A percentile compares a stretch with the other conserved stretches of the same genome.
These are phyloP conservation scores for Luperina testacea DNA, from an alignment of 2,888 invertebrate genomes.

Conservation along the genomic window DNA sequence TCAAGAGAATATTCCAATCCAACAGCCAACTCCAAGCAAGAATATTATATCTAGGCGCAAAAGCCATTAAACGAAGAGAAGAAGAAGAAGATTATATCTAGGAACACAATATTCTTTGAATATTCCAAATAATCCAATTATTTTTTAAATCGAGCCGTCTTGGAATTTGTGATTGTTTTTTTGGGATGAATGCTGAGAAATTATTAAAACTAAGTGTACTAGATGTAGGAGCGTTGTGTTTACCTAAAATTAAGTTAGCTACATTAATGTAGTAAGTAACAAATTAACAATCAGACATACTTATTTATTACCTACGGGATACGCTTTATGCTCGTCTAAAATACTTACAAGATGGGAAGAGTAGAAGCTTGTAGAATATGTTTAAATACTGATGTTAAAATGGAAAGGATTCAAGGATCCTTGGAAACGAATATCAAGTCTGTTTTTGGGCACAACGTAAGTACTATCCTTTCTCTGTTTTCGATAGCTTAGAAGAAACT, in stretches of 20 bases:
- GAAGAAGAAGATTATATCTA: too few species aligned
- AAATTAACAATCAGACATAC: neutral
- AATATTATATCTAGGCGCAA: too few species aligned
- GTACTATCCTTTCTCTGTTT: neutral
- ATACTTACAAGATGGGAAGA: conserved; percentile 32
- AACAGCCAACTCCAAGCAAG: too few species aligned
- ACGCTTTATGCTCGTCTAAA: neutral
- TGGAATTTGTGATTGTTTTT: neutral
- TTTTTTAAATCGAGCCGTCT: too few species aligned
- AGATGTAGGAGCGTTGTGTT: neutral
- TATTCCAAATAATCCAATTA: too few species aligned
- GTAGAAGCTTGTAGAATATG: conserved; percentile 50
- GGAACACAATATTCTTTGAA: too few species aligned
- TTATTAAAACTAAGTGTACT: neutral
- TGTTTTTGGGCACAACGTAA: conserved; percentile 49
- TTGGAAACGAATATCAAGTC: conserved; percentile 34
- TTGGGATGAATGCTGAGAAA: neutral
- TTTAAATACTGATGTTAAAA: conserved; percentile 38
- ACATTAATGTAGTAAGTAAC: neutral
- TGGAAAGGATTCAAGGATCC: conserved; percentile 36
- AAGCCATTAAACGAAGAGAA: too few species aligned
- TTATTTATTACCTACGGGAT: neutral
- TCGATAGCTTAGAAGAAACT: neutral
- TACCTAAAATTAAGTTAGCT: neutral
- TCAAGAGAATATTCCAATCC: too few species aligned